Evolutionary conservation across 2,888 invertebrate genomes (phyloP).

Genomic region (Gastrophysa polygoni): DNA sequence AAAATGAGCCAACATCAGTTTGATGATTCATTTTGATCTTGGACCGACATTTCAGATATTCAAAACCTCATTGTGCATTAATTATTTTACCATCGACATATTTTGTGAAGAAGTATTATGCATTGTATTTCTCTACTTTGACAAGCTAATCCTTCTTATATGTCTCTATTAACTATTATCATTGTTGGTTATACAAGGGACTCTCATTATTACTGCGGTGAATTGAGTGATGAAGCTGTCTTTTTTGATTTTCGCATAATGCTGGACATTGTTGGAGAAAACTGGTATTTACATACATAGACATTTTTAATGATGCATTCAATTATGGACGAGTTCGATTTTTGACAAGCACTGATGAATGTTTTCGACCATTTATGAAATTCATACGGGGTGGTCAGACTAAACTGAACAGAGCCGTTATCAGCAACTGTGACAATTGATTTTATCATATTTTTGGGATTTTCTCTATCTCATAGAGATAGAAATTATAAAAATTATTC

Average conservation of each 20-base stretch:
- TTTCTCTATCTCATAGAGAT: too few relatives aligned
- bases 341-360: not conserved
- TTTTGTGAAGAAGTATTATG: constrained; percentile 29
- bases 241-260: not conserved
- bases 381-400: too few relatives aligned
- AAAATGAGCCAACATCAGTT: not conserved
- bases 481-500: too few relatives aligned
- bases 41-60: not conserved
- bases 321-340: not conserved
- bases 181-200: constrained; percentile 16
- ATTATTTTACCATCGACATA: too few relatives aligned
- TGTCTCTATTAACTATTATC: constrained; percentile 27
- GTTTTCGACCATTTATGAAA: too few relatives aligned
- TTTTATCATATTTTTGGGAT: too few relatives aligned
- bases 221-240: not conserved
- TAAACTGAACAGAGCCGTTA: too few relatives aligned
- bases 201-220: constrained; percentile 14
- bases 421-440: too few relatives aligned
- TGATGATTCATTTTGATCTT: not conserved
- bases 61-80: constrained; percentile 2
- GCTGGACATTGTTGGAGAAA: not conserved
- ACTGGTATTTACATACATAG: not conserved
- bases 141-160: constrained; percentile 32
- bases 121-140: constrained; percentile 30
- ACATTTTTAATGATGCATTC: not conserved